Evolutionary conservation across 2,888 invertebrate genomes (phyloP).

Genomic region (Ophion obscuratus): DNA sequence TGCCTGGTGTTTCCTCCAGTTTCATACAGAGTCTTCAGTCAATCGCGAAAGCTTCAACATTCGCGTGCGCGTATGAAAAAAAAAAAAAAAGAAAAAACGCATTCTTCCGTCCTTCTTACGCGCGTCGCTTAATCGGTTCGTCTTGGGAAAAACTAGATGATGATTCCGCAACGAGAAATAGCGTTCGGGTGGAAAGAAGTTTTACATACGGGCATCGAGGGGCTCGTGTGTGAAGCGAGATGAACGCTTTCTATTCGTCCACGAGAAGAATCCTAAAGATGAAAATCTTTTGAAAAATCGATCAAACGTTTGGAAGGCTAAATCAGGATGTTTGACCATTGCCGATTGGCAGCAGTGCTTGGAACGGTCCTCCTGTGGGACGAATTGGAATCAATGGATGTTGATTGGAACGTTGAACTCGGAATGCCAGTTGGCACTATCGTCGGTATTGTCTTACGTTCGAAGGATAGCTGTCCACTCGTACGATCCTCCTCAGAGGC

Average conservation of each 20-base stretch:
- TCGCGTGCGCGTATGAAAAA: not conserved
- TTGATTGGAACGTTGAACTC: not conserved
- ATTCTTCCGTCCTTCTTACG: conserved; percentile 1
- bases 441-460: not conserved
- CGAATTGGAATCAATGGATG: not conserved
- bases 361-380: not conserved
- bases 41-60: conserved; percentile 7
- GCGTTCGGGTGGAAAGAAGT: not conserved
- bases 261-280: too few relatives aligned
- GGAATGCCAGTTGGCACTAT: not conserved
- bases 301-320: not conserved
- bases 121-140: conserved; percentile 35
- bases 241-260: conserved; percentile 55
- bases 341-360: not conserved
- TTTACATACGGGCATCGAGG: too few relatives aligned
- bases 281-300: not conserved
- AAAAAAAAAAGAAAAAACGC: not conserved
- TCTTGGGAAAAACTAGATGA: conserved; percentile 48
- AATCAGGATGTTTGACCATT: not conserved
- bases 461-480: not conserved
- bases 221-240: conserved; percentile 3
- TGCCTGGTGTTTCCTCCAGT: conserved; percentile 14
- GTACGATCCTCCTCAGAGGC: not conserved
- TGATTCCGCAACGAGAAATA: conserved; percentile 47
- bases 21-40: conserved; percentile 42